Evolutionary conservation across 1,140 invertebrate species (phyloP).

Genomic region (Riptortus pedestris): DNA sequence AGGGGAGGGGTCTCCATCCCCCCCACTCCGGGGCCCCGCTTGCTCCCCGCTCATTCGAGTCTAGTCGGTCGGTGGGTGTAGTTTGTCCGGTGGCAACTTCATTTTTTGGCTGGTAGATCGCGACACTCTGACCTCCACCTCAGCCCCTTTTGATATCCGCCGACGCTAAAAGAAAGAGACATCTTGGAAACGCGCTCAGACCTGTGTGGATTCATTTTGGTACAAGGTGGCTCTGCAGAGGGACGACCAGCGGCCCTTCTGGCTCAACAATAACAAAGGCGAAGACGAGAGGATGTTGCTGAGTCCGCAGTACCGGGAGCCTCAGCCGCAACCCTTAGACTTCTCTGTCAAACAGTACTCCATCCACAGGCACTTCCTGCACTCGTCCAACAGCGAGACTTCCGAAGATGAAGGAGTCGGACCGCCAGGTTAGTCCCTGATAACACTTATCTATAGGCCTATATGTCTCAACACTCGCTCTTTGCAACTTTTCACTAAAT

Average conservation of each 20-base stretch:
- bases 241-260: slow-evolving; percentile 26
- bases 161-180: too few species aligned
- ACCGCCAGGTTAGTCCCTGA: slow-evolving; percentile 24
- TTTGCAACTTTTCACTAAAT: too few species aligned
- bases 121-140: background rate
- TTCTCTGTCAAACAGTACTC: slow-evolving; percentile 31
- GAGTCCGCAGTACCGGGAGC: slow-evolving; percentile 25
- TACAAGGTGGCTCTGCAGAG: background rate
- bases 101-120: too few species aligned
- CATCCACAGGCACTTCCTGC: slow-evolving; percentile 26
- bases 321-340: slow-evolving; percentile 31
- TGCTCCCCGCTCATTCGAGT: slow-evolving; percentile 1
- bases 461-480: too few species aligned
- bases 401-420: slow-evolving; percentile 29
- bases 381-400: slow-evolving; percentile 31
- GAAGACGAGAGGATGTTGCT: slow-evolving; percentile 28
- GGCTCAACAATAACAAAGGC: slow-evolving; percentile 33
- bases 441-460: background rate
- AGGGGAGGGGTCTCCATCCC: background rate
- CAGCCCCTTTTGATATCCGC: too few species aligned
- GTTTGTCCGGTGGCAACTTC: background rate
- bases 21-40: background rate
- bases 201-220: too few species aligned
- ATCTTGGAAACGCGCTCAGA: too few species aligned
- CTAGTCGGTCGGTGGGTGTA: background rate